Conservation (phyloP, 2,113 vertebrate species). For the Salvelinus sp. region DNA sequence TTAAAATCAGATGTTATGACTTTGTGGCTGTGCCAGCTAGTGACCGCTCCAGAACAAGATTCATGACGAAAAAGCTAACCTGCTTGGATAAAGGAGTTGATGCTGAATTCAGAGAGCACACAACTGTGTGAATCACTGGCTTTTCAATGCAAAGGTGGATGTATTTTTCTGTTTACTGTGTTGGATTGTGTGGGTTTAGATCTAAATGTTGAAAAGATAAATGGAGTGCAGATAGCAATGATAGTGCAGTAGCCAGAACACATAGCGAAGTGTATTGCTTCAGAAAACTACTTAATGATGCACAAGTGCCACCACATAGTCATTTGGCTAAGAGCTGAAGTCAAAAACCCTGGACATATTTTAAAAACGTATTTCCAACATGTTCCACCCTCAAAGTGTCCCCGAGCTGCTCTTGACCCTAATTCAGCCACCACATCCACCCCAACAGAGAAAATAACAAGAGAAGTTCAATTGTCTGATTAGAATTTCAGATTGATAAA, state of each 20-base stretch:
- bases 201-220: not conserved
- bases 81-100: constrained; percentile 1
- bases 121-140: not conserved
- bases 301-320: too few relatives aligned
- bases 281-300: too few relatives aligned
- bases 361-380: not conserved
- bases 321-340: too few relatives aligned
- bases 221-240: too few relatives aligned
- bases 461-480: constrained; percentile 44
- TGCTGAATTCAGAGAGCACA: not conserved
- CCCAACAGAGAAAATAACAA: constrained; percentile 31
- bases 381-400: not conserved
- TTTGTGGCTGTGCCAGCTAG: too few relatives aligned
- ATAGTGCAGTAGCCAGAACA: too few relatives aligned
- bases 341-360: too few relatives aligned
- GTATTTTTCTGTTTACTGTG: not conserved
- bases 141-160: not conserved
- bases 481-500: constrained; percentile 54
- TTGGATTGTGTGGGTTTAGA: not conserved
- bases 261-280: too few relatives aligned
- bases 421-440: not conserved
- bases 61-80: not conserved
- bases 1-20: too few relatives aligned
- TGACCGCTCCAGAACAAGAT: too few relatives aligned
- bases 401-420: not conserved